Evolutionary conservation across 2,797 vertebrate species (phyloP), one percentile per base, ranked within the genome.

Genomic region (Brachyrhaphis roseni): DNA sequence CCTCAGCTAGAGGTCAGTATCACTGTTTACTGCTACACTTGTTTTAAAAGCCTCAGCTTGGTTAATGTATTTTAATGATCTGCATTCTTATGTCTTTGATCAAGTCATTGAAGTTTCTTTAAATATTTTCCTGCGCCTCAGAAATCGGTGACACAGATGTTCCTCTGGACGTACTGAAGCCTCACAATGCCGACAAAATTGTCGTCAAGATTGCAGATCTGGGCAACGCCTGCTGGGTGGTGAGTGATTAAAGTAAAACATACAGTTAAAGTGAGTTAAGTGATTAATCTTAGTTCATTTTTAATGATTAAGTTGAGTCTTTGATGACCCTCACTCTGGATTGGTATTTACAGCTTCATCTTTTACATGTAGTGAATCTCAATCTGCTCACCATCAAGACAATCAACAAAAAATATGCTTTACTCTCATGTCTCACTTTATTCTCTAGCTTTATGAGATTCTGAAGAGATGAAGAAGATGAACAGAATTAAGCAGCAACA

Each of bases 201-300:
- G 93, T 94, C 84, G 97, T 98, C 89, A 99, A 98, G 95, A 97
- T 99, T 79, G 98, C 98, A 66, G 98, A 99, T 88, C 95, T 99
- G 79, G 98, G 98, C 78, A 99, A 99, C 31, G 97, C 98, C 86
- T 99, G 98, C 90, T 99, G 98, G 98, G 97, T 98, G 96, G 98
- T 98, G 94, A 98, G 97, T 96, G 28, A 78, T 64, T 18, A 26
- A 74, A 72, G 36, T 70, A 5, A 70, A 41, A 26, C 66, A 11
- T 20, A 16, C 0, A 6, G n/a, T 34, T 64, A 15, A 31, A 11
- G 8, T 39, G 55, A 23, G 31, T 74, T 39, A 23, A 15, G 47
- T 51, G 31, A 5, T 39, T 55, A 1, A 39, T n/a, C 20, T 39
- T 16, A 15, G 4, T 8, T 6, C 6, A 2, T 53, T 53, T 28